Evolutionary conservation across 2,797 vertebrate species (phyloP).

Genomic region (Urocyon cinereoargenteus): DNA sequence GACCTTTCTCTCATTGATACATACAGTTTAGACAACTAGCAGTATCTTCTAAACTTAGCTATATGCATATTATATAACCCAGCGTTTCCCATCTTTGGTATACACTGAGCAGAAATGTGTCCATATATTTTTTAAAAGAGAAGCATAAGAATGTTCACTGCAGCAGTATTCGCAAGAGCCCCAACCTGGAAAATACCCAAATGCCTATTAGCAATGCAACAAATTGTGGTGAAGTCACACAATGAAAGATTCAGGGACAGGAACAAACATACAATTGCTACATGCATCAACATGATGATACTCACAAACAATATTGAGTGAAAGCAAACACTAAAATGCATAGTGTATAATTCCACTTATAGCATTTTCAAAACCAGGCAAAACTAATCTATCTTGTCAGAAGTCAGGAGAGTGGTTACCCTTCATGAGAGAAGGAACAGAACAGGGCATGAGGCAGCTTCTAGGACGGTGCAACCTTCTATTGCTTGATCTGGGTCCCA

Average conservation of each 20-base stretch:
- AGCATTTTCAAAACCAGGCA: background rate
- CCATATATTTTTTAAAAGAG: background rate
- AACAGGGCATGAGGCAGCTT: background rate
- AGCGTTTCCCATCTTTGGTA: background rate
- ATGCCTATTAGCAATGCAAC: background rate
- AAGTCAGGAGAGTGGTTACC: background rate
- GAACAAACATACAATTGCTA: background rate
- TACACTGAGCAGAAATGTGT: background rate
- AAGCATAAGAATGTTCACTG: background rate
- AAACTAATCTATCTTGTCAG: background rate
- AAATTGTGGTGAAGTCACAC: background rate
- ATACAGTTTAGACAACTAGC: background rate
- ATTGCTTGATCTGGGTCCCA: background rate
- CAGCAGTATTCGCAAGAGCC: background rate
- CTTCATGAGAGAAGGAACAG: background rate
- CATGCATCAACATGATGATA: background rate
- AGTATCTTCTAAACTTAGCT: background rate
- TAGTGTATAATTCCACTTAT: background rate
- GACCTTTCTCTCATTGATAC: constrained; percentile 60
- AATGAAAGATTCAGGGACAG: background rate
- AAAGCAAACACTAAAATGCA: background rate
- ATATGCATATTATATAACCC: background rate
- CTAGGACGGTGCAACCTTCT: background rate
- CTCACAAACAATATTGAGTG: background rate
- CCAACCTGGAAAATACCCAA: background rate